Percentiles rank a stretch among this genome's conserved stretches.
These are phyloP conservation scores for Rhogogaster chlorosoma DNA, from an alignment of 2,888 invertebrate genomes.

Conservation along the genomic window DNA sequence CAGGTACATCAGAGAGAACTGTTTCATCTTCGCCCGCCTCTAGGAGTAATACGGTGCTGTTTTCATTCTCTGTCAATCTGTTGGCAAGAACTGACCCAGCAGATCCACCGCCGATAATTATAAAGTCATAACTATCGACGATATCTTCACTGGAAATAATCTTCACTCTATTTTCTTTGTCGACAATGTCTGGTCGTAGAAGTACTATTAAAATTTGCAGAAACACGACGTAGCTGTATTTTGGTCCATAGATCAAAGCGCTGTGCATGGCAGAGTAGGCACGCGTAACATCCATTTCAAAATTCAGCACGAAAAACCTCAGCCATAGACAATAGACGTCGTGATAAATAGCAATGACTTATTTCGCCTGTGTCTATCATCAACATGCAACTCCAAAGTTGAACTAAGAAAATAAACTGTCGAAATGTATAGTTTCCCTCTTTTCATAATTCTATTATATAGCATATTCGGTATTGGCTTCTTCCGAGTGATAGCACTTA, in stretches of 20 bases:
- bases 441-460: background rate
- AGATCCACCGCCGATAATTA: slow-evolving; percentile 90
- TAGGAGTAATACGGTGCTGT: slow-evolving; percentile 87
- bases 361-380: background rate
- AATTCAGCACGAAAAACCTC: background rate
- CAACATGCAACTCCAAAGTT: background rate
- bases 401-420: background rate
- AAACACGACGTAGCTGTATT: slow-evolving; percentile 83
- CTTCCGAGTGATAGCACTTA: background rate
- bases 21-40: slow-evolving; percentile 91
- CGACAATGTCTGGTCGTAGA: slow-evolving; percentile 87
- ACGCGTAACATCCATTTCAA: slow-evolving; percentile 65
- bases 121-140: slow-evolving; percentile 86
- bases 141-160: slow-evolving; percentile 80
- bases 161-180: slow-evolving; percentile 82
- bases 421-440: background rate
- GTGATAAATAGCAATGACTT: background rate
- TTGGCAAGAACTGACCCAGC: slow-evolving; percentile 90
- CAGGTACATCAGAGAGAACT: slow-evolving; percentile 85
- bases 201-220: slow-evolving; percentile 83
- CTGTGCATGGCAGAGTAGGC: slow-evolving; percentile 83
- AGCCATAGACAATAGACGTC: background rate
- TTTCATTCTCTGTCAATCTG: slow-evolving; percentile 86
- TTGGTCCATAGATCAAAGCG: slow-evolving; percentile 83
- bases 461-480: background rate